Percentiles rank a stretch among this genome's conserved stretches.
These are phyloP conservation scores for Pycnomerus fuliginosus DNA, from an alignment of 2,888 invertebrate species.

Conservation along the genomic window DNA sequence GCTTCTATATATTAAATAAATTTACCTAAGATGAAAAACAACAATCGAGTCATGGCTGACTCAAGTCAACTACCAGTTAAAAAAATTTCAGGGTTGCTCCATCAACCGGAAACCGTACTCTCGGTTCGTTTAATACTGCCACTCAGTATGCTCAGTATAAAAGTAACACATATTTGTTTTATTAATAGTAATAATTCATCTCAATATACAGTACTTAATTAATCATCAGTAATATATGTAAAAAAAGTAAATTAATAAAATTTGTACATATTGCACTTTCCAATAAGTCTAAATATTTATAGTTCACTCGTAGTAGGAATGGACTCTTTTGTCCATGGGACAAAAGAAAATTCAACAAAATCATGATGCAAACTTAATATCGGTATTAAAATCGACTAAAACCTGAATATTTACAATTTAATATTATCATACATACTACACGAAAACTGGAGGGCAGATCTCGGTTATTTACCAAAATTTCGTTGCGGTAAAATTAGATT, in stretches of 20 bases:
- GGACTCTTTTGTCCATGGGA: constrained; percentile 33
- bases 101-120: constrained; percentile 21
- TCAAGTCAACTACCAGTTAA: constrained; percentile 30
- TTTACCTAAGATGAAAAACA: constrained; percentile 21
- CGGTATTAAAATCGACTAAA: constrained; percentile 19
- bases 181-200: constrained; percentile 47
- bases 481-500: too few relatives aligned
- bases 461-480: constrained; percentile 7
- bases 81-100: constrained; percentile 28
- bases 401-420: constrained; percentile 32
- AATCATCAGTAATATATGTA: constrained; percentile 42
- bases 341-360: constrained; percentile 39
- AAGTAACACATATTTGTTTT: constrained; percentile 50
- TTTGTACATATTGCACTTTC: constrained; percentile 75
- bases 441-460: too few relatives aligned
- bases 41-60: constrained; percentile 34
- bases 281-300: constrained; percentile 45
- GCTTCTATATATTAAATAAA: constrained; percentile 42
- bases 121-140: constrained; percentile 49
- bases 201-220: constrained; percentile 52
- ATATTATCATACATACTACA: constrained; percentile 31
- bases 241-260: constrained; percentile 59
- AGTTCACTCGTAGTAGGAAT: constrained; percentile 44
- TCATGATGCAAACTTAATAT: constrained; percentile 31
- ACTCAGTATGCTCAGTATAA: constrained; percentile 53